Conservation (phyloP, 2,888 invertebrate genomes). For the Nymphalis polychloros region DNA sequence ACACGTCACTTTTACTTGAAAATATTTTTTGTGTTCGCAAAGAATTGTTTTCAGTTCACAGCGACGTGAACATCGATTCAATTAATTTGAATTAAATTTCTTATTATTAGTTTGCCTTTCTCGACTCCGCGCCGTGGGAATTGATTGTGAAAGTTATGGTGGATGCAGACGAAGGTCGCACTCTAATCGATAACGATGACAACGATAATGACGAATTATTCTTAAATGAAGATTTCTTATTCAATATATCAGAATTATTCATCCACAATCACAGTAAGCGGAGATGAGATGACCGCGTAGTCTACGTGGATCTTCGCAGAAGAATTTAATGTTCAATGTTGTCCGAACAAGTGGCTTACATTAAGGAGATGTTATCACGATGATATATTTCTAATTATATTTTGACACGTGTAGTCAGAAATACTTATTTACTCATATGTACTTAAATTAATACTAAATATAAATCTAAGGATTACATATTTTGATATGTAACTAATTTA, state of each 20-base stretch:
- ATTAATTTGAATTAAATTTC: conserved; percentile 7
- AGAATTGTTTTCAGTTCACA: not conserved
- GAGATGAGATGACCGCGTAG: too few relatives aligned
- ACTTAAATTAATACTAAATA: too few relatives aligned
- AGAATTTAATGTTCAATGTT: too few relatives aligned
- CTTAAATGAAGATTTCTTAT: not conserved
- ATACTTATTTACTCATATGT: too few relatives aligned
- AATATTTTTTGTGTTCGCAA: not conserved
- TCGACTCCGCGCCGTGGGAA: conserved; percentile 2
- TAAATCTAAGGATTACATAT: too few relatives aligned
- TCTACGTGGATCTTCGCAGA: too few relatives aligned
- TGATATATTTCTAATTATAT: too few relatives aligned
- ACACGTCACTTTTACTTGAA: conserved; percentile 1
- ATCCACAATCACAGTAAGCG: too few relatives aligned
- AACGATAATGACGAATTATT: not conserved
- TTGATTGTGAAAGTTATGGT: not conserved
- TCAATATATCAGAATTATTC: not conserved
- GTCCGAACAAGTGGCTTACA: too few relatives aligned
- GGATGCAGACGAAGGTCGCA: not conserved
- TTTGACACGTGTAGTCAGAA: too few relatives aligned
- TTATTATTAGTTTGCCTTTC: conserved; percentile 4
- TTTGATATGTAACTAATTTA: too few relatives aligned
- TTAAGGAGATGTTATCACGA: too few relatives aligned
- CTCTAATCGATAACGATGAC: not conserved
- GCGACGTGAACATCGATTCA: conserved; percentile 6